Conservation (phyloP, 2,113 vertebrate species). For the Rostratula benghalensis region DNA sequence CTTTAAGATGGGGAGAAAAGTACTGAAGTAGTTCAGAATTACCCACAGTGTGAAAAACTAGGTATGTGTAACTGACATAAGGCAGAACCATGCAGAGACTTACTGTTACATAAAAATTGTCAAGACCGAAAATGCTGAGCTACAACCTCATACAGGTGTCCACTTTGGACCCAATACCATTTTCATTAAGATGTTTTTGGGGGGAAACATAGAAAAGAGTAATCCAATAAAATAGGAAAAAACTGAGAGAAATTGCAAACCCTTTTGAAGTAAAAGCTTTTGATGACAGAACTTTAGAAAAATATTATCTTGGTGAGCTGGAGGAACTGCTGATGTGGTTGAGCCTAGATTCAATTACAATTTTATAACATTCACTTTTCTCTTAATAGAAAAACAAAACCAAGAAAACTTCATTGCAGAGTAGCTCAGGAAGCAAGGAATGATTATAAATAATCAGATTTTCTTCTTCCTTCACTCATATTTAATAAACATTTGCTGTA, state of each 20-base stretch:
- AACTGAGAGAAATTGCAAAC: background rate
- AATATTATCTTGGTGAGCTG: background rate
- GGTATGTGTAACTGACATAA: background rate
- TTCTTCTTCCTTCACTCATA: background rate
- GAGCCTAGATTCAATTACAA: background rate
- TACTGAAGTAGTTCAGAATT: background rate
- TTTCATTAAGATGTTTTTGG: background rate
- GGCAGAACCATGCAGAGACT: background rate
- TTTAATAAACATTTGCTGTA: background rate
- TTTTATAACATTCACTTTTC: background rate
- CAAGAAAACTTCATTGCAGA: background rate
- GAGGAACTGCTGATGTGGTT: background rate
- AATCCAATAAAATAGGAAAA: background rate
- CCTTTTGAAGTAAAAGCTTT: background rate
- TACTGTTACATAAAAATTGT: background rate
- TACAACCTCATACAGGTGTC: background rate
- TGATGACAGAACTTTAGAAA: slow-evolving; percentile 7
- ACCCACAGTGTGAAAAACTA: background rate
- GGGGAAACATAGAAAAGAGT: background rate
- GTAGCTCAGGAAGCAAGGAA: background rate
- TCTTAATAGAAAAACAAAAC: background rate
- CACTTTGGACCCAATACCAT: background rate
- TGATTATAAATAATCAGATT: background rate
- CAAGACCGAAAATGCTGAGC: background rate
- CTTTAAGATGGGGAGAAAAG: background rate